Evolutionary conservation across 1,140 invertebrate genomes (phyloP), one percentile per base, ranked within the genome.

Genomic region (Heliconius hewitsoni): DNA sequence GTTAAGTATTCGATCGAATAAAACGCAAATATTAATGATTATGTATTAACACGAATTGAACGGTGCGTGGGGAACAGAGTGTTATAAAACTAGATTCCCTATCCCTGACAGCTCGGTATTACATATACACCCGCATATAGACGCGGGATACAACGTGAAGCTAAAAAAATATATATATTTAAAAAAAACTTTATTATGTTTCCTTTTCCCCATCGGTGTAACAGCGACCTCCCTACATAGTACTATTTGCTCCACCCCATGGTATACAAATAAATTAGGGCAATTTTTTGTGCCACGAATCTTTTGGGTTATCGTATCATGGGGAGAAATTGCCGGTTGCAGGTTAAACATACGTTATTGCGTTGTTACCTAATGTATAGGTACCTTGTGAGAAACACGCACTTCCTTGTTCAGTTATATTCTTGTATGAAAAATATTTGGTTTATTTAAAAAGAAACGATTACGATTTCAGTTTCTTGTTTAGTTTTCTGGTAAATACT

Each of bases 181-280:
- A n/a, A 57, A 57, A n/a, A 57, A 2, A 8, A 23, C 0, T 66
- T 66, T 66, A 16, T 27, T 27, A 66, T 1, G 23, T 4, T 30
- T 66, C 8, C 3, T 27, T 66, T 16, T 66, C 5, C 13, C 5
- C 4, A 30, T 66, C 60, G 60, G 60, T 66, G 60, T 66, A 23
- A 66, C 27, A 66, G 11, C 3, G 27, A 27, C 4, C 27, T 6
- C 9, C 27, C 27, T 6, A 5, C 4, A 16, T 6, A 66, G 55
- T 23, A 60, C 23, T 27, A 16, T 66, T 66, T 30, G 60, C 16
- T 66, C 60, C 23, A 66, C 60, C 60, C 60, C 60, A 66, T 66
- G 27, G 60, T 30, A 66, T 66, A 66, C 30, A 66, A 66, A 30
- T 66, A 66, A 66, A 66, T 66, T 66, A 66, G 60, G 60, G 60